Evolutionary conservation across 2,797 vertebrate species (phyloP).

Genomic region (Potorous gilbertii): DNA sequence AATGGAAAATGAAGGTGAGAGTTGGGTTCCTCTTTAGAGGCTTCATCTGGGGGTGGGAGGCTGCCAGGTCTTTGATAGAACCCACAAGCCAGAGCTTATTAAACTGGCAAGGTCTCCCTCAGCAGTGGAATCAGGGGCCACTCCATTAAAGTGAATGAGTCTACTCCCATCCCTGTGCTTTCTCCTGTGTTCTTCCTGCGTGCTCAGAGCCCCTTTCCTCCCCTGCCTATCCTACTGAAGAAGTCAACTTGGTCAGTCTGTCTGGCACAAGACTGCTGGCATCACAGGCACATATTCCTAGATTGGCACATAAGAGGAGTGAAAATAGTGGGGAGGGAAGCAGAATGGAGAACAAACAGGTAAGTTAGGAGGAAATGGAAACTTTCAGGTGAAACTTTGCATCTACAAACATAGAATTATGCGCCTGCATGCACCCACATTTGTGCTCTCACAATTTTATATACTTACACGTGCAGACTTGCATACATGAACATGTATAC

Average conservation of each 20-base stretch:
- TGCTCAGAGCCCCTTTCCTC: neutral
- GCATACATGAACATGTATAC: neutral
- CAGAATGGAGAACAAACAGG: neutral
- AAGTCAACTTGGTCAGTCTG: neutral
- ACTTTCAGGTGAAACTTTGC: too few species aligned
- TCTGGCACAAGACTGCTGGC: neutral
- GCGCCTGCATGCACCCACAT: neutral
- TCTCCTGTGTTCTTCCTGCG: neutral
- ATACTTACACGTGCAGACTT: neutral
- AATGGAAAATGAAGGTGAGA: conserved; percentile 82
- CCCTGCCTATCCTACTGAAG: neutral
- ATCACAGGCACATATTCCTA: neutral
- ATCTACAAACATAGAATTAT: neutral
- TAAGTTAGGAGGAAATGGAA: neutral
- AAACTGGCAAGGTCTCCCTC: conserved; percentile 79
- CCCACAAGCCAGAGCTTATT: conserved; percentile 80
- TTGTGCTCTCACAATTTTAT: neutral
- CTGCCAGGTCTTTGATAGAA: conserved; percentile 83
- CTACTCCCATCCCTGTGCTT: conserved; percentile 52
- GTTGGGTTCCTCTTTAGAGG: conserved; percentile 82
- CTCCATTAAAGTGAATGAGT: conserved; percentile 80
- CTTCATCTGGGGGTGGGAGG: conserved; percentile 80
- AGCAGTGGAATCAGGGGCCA: conserved; percentile 72
- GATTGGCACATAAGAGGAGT: neutral
- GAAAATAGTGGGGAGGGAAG: neutral